Evolutionary conservation across 2,888 invertebrate genomes (phyloP).

Genomic region (Iphiclides podalirius): DNA sequence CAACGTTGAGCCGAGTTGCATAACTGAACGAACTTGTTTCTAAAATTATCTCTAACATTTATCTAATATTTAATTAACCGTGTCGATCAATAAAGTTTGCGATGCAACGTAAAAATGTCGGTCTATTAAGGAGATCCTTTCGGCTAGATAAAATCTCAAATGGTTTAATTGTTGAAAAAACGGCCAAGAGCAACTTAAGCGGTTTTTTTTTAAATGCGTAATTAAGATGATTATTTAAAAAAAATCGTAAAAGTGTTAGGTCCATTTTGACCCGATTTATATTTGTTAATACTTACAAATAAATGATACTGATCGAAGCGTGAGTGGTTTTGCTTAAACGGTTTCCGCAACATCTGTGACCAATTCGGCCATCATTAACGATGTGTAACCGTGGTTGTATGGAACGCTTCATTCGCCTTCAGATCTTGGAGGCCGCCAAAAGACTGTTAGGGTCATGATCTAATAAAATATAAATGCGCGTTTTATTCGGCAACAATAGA

Average conservation of each 20-base stretch:
- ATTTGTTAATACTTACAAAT: background rate
- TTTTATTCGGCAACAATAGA: too few relatives aligned
- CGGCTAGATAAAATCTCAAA: background rate
- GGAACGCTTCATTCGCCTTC: conserved; percentile 5
- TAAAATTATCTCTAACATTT: conserved; percentile 27
- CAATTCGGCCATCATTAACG: conserved; percentile 19
- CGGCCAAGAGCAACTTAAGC: background rate
- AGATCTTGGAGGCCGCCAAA: background rate
- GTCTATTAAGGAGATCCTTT: conserved; percentile 6
- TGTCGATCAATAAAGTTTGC: conserved; percentile 34
- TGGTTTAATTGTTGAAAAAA: background rate
- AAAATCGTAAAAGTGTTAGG: too few relatives aligned
- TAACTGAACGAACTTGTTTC: conserved; percentile 26
- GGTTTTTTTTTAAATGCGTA: too few relatives aligned
- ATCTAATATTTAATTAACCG: conserved; percentile 28
- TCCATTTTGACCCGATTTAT: background rate
- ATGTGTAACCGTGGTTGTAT: conserved; percentile 11
- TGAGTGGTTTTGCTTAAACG: conserved; percentile 6
- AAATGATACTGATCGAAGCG: conserved; percentile 2
- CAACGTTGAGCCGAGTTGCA: conserved; percentile 29
- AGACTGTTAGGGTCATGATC: background rate
- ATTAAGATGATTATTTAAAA: too few relatives aligned
- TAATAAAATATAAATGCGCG: too few relatives aligned
- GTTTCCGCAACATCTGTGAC: conserved; percentile 21
- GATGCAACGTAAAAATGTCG: conserved; percentile 26